These are phyloP conservation scores for Labeo rohita DNA, from an alignment of 2,113 vertebrate genomes.

Conservation along the genomic window DNA sequence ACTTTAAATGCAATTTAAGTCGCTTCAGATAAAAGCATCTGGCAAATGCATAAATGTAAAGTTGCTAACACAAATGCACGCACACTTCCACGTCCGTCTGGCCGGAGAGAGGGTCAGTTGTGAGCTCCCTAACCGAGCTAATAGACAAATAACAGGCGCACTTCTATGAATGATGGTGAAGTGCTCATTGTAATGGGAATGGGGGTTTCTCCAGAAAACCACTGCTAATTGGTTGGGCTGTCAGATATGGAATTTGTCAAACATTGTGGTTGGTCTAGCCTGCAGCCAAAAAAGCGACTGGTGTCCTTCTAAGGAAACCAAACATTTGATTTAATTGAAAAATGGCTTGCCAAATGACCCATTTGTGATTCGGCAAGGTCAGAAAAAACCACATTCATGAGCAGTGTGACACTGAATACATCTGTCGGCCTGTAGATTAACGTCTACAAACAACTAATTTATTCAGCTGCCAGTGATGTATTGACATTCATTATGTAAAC, in stretches of 20 bases:
- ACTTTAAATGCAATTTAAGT: background rate
- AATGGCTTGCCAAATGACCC: conserved; percentile 4
- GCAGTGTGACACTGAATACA: background rate
- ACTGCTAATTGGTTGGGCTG: conserved; percentile 6
- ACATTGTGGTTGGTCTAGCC: conserved; percentile 42
- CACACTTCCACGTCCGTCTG: background rate
- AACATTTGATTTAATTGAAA: conserved; percentile 51
- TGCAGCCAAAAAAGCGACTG: conserved; percentile 37
- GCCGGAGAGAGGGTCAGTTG: conserved; percentile 33
- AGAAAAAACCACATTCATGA: conserved; percentile 8
- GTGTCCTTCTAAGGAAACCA: conserved; percentile 44
- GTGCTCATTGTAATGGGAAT: conserved; percentile 18
- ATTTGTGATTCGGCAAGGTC: background rate
- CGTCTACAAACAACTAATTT: conserved; percentile 54
- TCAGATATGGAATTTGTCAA: background rate
- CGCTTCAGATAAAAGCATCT: background rate
- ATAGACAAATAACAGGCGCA: conserved; percentile 40
- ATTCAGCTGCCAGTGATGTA: conserved; percentile 62
- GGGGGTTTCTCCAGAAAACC: conserved; percentile 18
- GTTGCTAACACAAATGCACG: background rate
- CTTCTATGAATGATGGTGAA: conserved; percentile 31
- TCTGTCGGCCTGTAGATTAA: conserved; percentile 50
- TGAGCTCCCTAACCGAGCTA: conserved; percentile 28
- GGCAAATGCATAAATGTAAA: background rate
- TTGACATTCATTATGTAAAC: conserved; percentile 73